Evolutionary conservation across 2,797 vertebrate genomes (phyloP), one percentile per base, ranked within the genome.

Genomic region (Pristis pectinata): DNA sequence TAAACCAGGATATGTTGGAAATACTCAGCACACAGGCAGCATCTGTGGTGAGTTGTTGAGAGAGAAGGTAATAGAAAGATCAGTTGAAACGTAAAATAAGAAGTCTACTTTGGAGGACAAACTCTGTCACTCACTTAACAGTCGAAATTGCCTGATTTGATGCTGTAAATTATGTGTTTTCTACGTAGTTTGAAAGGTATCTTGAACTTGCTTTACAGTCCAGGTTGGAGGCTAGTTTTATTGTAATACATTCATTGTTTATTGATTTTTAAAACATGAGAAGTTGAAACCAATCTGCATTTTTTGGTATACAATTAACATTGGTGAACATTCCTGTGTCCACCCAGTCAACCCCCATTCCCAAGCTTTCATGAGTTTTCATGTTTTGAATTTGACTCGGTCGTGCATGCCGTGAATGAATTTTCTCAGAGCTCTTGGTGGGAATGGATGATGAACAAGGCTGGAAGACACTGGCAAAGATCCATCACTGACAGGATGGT

Each of bases 401-500:
- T 76, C 27, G n/a, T 24, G 94, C 44, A 2, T 53, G 67, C 44
- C 49, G 70, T 76, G 44, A 44, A 30, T 76, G 70, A 76, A 17
- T 56, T 76, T 94, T 94, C 92, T 53, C 92, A 76, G 70, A 74
- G 91, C 44, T 41, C 49, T 76, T 53, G 37, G 70, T 53, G 30
- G 92, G 92, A 76, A 76, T 72, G 76, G 92, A 94, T 76, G 92
- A 76, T 70, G 44, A 74, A 53, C 27, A 10, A 61, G 70, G 70
- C 92, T 56, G 41, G 13, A n/a, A 94, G 44, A 76, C 19, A 44
- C 70, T 94, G 92, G 92, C 92, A 34, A 19, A 44, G 41, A 72
- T 49, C 92, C 92, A 94, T 15, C 44, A 30, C 37, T 53, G 41
- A 34, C 92, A 97, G 97, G 97, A 97, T 97, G 97, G 97, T 97